Evolutionary conservation across 2,797 vertebrate genomes (phyloP), one percentile per base, ranked within the genome.

Genomic region (Takifugu ocellatus): DNA sequence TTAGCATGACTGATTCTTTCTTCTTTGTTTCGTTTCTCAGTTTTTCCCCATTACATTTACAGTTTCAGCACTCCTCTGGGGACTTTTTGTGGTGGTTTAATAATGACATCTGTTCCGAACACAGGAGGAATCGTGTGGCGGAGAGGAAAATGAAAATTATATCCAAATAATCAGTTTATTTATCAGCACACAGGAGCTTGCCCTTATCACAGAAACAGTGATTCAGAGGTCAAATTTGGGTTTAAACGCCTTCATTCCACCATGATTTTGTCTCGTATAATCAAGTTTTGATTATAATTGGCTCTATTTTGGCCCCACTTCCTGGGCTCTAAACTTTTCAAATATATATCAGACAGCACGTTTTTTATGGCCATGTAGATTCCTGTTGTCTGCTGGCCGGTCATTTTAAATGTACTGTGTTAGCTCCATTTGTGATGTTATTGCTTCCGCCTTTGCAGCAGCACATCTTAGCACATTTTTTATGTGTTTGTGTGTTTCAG

Each of bases 81-180:
- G 51, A 39, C 57, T 29, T 15, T 52, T 72, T 54, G 54, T 51
- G 75, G 68, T 31, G 21, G 0, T 4, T 21, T 43, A 5, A 33
- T 5, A 56, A 58, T 1, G 16, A n/a, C 44, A 50, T 10, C 21
- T 60, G n/a, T 56, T 1, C 11, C n/a, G 36, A 17, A 12, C 29
- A 46, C 39, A 9, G 21, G 5, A 2, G 39, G 45, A 39, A 52
- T 24, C 21, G 15, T 21, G 12, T 5, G 0, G 7, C 16, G 39
- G 17, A 2, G 14, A 6, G 16, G 7, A 49, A 39, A 36, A 27
- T 2, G 2, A 25, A 48, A 48, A 49, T 29, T 8, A 2, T 44
- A 25, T 53, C 49, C 14, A n/a, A 52, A 36, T 12, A 1, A 21
- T 29, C 48, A 12, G 39, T 52, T 14, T 1, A 11, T 54, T 59